Percentiles rank a stretch among this genome's conserved stretches.
Conservation (phyloP, 2,888 invertebrate species). For the Tineola bisselliella region DNA sequence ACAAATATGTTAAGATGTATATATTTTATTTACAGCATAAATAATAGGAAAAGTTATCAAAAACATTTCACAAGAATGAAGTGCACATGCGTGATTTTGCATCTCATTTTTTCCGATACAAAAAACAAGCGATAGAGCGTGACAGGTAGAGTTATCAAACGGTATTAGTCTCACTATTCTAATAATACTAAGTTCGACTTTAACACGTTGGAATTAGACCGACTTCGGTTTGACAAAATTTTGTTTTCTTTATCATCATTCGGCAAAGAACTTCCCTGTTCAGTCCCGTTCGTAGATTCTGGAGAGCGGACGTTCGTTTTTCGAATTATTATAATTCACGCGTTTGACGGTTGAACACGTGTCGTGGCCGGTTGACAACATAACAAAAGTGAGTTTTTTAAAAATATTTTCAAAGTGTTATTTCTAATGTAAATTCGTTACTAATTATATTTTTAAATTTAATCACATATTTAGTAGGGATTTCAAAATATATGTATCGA, state of each 20-base stretch:
- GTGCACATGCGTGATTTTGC: conserved; percentile 40
- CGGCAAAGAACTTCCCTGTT: not conserved
- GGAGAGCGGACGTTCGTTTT: not conserved
- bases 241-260: not conserved
- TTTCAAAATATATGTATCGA: no score
- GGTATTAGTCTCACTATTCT: not conserved
- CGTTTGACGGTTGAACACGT: not conserved
- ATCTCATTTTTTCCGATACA: conserved; percentile 27
- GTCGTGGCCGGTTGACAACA: not conserved
- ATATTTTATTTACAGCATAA: conserved; percentile 12
- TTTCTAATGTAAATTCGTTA: no score
- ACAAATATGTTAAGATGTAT: no score
- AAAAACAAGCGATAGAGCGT: conserved; percentile 28
- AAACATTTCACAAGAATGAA: conserved; percentile 22
- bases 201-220: not conserved
- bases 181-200: not conserved
- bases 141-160: conserved; percentile 23
- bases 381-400: conserved; percentile 26
- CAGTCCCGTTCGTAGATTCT: not conserved
- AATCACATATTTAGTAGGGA: no score
- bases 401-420: no score
- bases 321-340: not conserved
- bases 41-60: conserved; percentile 1
- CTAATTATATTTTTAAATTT: not conserved
- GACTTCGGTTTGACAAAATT: not conserved